These are phyloP conservation scores for Lumbricus terrestris DNA, from an alignment of 2,888 invertebrate species.

Conservation along the genomic window DNA sequence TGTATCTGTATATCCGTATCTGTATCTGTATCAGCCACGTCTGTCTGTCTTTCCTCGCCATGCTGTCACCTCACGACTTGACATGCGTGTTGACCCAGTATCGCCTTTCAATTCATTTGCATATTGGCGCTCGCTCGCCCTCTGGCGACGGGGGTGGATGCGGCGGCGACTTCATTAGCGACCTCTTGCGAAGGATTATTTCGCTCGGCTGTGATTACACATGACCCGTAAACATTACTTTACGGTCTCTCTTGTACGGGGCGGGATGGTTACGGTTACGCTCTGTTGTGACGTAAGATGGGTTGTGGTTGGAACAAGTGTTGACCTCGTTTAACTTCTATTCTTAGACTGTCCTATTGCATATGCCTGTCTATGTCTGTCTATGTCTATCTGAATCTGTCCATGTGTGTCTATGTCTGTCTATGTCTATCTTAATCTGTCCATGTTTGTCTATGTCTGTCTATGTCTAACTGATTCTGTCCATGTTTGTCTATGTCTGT, in stretches of 20 bases:
- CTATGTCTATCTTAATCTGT: too few species aligned
- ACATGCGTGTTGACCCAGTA: background rate
- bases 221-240: constrained; percentile 3
- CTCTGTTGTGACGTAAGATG: background rate
- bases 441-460: too few species aligned
- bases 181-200: background rate
- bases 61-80: background rate
- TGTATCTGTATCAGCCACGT: background rate
- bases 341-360: too few species aligned
- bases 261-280: background rate
- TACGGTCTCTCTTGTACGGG: background rate
- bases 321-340: background rate
- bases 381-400: too few species aligned
- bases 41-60: background rate
- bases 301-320: background rate
- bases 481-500: too few species aligned
- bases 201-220: background rate
- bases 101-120: background rate
- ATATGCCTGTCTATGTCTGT: too few species aligned
- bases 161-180: background rate
- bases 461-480: too few species aligned
- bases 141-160: too few species aligned
- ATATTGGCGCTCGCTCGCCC: background rate
- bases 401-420: too few species aligned
- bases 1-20: too few species aligned